phyloP scores from a whole-genome alignment of 2,888 invertebrate species.

The Callinectes sapidus region DNA sequence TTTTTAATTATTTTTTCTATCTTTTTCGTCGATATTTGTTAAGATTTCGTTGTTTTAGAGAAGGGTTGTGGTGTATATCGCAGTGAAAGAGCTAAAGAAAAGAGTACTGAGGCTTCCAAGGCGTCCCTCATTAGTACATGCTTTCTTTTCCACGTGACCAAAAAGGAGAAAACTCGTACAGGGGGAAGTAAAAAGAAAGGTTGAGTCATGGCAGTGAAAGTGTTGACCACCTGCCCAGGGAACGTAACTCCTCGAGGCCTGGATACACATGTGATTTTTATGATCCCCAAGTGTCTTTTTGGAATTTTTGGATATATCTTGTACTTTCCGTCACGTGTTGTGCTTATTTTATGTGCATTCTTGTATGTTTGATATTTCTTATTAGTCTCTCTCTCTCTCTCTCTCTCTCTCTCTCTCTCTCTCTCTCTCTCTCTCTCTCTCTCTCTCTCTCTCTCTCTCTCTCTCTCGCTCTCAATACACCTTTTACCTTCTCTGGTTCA shows the following conservation, averaged over 20 bases:
- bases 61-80: too few relatives aligned
- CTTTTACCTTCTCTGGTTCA: neutral
- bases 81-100: too few relatives aligned
- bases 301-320: neutral
- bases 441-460: too few relatives aligned
- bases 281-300: neutral
- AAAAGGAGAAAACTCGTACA: neutral
- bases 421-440: too few relatives aligned
- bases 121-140: neutral
- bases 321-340: neutral
- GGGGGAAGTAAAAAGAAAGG: constrained; percentile 11
- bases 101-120: neutral
- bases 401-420: neutral
- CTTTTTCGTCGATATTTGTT: too few relatives aligned
- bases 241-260: neutral
- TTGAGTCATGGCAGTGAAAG: constrained; percentile 29
- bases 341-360: neutral
- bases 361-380: neutral
- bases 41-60: too few relatives aligned
- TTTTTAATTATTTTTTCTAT: too few relatives aligned
- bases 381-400: neutral
- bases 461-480: neutral
- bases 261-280: neutral
- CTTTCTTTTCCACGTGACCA: neutral
- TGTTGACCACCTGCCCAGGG: neutral